Conservation (phyloP, 2,888 invertebrate genomes). For the Lasioglossum villosulum region DNA sequence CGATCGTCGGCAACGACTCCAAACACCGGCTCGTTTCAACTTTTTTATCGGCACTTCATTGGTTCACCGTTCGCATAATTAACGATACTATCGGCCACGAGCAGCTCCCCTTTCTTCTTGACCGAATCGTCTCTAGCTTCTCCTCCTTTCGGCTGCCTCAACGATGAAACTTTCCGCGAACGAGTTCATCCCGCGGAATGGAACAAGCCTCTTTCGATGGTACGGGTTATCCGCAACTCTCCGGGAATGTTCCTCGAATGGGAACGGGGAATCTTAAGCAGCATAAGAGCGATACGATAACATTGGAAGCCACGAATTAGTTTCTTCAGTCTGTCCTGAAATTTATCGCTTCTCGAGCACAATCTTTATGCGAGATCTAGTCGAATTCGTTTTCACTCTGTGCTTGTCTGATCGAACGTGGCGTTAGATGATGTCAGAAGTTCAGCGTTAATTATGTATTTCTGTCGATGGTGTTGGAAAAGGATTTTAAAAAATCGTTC, state of each 20-base stretch:
- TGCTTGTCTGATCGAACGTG: background rate
- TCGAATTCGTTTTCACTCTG: background rate
- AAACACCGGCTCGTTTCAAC: conserved; percentile 60
- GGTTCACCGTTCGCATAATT: conserved; percentile 68
- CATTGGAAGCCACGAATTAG: background rate
- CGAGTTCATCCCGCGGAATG: conserved; percentile 38
- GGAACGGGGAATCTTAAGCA: background rate
- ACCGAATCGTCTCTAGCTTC: conserved; percentile 38
- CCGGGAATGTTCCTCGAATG: background rate
- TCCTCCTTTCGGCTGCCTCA: background rate
- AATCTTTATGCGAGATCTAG: background rate
- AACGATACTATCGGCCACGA: conserved; percentile 66
- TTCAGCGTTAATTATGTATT: background rate
- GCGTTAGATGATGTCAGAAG: no score
- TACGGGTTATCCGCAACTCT: background rate
- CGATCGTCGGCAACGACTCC: conserved; percentile 47
- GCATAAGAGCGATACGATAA: background rate
- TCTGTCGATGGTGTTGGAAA: background rate
- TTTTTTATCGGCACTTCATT: conserved; percentile 75
- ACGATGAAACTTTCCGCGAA: conserved; percentile 55
- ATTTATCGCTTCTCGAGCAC: background rate
- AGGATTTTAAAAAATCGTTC: no score
- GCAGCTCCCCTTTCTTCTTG: conserved; percentile 27
- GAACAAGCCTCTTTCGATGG: background rate
- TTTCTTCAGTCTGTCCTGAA: background rate